Evolutionary conservation across 2,888 invertebrate genomes (phyloP), one percentile per base, ranked within the genome.

Genomic region (Anticlea derivata): DNA sequence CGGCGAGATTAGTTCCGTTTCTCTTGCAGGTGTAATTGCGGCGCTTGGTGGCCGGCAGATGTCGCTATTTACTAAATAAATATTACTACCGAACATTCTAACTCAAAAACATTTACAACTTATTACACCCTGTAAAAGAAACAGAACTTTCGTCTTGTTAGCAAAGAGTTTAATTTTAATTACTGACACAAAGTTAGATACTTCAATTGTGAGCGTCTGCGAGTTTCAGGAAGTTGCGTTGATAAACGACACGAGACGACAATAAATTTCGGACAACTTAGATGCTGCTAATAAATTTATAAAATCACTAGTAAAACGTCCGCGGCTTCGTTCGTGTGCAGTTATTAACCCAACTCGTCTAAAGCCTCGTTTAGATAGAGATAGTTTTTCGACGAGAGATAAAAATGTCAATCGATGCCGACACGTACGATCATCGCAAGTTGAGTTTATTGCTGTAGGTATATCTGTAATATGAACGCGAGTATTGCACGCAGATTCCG

Each of bases 111-210:
- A 24, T 44, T 12, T 26, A 39, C 8, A 33, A 48, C 31, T 31
- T 33, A 26, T 4, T 35, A 35, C 29, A 30, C 11, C 10, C 12
- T 47, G 11, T 8, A 26, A 58, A 39, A 30, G 41, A 45, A 45
- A 34, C 10, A 31, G 45, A 37, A 50, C 49, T 60, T 44, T 45
- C 54, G 50, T 53, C 61, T 55, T 52, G 48, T 55, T 64, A 55
- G 59, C 55, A 55, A 55, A 60, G 60, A 69, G 61, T 69, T 70
- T 64, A 63, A 68, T 64, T 70, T 66, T 72, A 68, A 69, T 70
- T 65, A 70, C 60, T 46, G 52, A 65, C 62, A 52, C 63, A 55
- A 67, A 72, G 65, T 68, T 70, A 8, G 41, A 31, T 31, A 66
- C 66, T 70, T 66, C 55, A 55, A 63, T 60, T 61, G 60, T 58